Percentiles rank a stretch among this genome's conserved stretches.
phyloP scores from a whole-genome alignment of 2,888 invertebrate species.

The Frankliniella intonsa region DNA sequence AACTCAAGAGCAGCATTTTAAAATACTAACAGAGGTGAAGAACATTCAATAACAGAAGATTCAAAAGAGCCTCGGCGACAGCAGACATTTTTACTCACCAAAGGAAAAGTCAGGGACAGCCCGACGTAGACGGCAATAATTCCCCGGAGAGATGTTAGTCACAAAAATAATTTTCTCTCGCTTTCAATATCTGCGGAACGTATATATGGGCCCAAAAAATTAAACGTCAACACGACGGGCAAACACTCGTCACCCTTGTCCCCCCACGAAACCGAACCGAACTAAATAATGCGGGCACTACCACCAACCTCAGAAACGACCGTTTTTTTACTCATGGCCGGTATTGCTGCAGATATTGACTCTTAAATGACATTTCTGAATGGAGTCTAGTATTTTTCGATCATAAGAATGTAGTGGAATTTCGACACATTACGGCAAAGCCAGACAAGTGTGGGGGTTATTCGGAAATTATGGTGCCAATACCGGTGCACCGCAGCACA shows the following conservation, averaged over 20 bases:
- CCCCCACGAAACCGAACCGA: neutral
- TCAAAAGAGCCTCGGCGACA: neutral
- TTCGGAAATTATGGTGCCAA: no score
- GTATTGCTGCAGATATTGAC: no score
- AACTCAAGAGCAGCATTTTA: neutral
- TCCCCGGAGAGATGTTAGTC: no score
- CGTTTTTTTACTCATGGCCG: no score
- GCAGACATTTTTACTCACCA: neutral
- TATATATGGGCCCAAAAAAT: neutral
- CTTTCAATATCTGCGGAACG: neutral
- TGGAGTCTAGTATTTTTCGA: no score
- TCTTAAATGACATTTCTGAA: no score
- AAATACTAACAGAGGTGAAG: neutral
- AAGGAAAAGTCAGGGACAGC: neutral
- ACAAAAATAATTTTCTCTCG: neutral
- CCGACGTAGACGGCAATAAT: neutral
- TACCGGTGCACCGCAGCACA: no score
- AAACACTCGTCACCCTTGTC: neutral
- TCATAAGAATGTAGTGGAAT: no score
- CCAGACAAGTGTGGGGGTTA: no score
- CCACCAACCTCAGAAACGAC: neutral
- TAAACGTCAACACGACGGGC: neutral
- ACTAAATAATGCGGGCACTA: neutral
- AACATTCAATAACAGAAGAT: neutral
- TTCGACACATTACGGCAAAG: no score